These are phyloP conservation scores for Leiothrix lutea DNA, from an alignment of 2,113 vertebrate species.

Conservation along the genomic window DNA sequence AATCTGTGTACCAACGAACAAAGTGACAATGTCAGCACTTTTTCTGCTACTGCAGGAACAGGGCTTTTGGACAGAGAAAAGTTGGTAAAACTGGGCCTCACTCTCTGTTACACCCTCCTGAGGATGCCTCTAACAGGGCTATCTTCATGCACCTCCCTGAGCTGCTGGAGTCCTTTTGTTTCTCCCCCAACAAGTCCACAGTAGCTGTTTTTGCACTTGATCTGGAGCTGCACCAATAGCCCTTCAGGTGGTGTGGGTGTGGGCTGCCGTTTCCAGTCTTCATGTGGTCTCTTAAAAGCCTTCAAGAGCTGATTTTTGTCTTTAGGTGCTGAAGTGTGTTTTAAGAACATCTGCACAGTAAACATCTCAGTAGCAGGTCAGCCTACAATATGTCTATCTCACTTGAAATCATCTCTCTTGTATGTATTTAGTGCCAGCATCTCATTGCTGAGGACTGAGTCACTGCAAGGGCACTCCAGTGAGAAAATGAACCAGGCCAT, in stretches of 20 bases:
- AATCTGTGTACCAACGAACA: rapidly evolving
- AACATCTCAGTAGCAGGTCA: background rate
- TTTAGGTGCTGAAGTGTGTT: background rate
- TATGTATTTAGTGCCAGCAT: background rate
- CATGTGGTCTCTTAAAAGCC: background rate
- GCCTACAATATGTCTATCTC: background rate
- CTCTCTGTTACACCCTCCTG: background rate
- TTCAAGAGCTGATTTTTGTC: background rate
- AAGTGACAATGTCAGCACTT: background rate
- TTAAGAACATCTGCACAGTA: background rate
- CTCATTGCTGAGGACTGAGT: background rate
- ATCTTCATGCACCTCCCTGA: background rate
- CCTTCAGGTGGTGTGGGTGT: background rate
- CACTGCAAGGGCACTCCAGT: background rate
- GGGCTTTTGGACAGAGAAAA: background rate
- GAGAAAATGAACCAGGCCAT: background rate
- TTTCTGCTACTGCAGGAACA: background rate
- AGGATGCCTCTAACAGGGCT: background rate
- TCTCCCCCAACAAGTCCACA: background rate
- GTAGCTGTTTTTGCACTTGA: background rate
- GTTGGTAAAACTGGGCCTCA: background rate
- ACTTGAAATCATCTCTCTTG: background rate
- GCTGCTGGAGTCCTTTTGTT: background rate
- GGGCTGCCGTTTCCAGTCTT: background rate
- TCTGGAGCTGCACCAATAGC: background rate